Evolutionary conservation across 1,140 invertebrate species (phyloP), one percentile per base, ranked within the genome.

Genomic region (Drosophila repletoides): DNA sequence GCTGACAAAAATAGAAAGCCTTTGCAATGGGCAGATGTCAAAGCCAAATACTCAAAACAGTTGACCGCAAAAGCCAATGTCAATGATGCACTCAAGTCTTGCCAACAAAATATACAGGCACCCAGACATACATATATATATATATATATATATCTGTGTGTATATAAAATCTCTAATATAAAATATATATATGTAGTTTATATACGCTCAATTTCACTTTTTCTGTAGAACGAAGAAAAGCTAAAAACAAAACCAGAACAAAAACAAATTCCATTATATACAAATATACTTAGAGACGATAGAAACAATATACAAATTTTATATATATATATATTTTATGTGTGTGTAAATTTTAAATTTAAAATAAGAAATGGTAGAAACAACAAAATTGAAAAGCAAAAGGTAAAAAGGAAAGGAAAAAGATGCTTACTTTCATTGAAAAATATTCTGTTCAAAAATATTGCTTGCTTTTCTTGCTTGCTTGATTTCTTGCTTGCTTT

Each of bases 61-160:
- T 51, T 76, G 48, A 66, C 73, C 67, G 55, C 66, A 66, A 51
- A 53, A 75, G 79, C 79, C 79, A 84, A 84, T 86, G 79, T 84
- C 79, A 84, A 84, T 84, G 79, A 65, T 86, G 80, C 80, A 79
- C 59, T 40, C n/a, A 58, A 58, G 61, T 68, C 56, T 74, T 84
- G 79, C 70, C 80, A 86, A 69, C 33, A 69, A 63, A 73, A 70
- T 28, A 28, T 17, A 12, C 10, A 43, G 51, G 33, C 40, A 45
- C 34, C 4, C 43, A 28, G 9, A 46, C 17, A 34, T 58, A 45
- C 24, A 19, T 7, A 12, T 45, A 15, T 28, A 24, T 43, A 41
- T 29, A 36, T 33, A 26, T 51, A 49, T 36, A 26, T 70, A 10
- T 10, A 24, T 9, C 10, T 28, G 7, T 41, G 22, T 36, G 0